Evolutionary conservation across 2,888 invertebrate species (phyloP).

Genomic region (Lamproptera curius): DNA sequence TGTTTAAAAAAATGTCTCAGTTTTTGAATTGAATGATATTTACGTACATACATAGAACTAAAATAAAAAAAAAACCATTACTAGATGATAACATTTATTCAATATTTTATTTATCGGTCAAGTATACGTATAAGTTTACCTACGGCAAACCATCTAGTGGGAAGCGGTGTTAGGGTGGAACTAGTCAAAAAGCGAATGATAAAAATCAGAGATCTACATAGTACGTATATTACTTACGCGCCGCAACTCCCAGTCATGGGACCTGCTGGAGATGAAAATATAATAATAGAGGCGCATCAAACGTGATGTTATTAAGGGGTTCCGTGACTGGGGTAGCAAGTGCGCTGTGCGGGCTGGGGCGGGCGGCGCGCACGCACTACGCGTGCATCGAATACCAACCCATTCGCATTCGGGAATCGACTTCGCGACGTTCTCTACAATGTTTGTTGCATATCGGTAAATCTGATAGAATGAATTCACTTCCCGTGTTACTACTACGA

Average conservation of each 20-base stretch:
- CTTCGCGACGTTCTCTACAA: conserved; percentile 48
- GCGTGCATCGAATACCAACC: conserved; percentile 61
- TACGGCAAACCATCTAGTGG: too few relatives aligned
- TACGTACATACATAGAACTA: too few relatives aligned
- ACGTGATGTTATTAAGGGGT: conserved; percentile 76
- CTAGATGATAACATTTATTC: too few relatives aligned
- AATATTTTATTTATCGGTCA: too few relatives aligned
- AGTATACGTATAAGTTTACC: too few relatives aligned
- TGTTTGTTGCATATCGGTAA: conserved; percentile 27
- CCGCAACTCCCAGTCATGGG: conserved; percentile 62
- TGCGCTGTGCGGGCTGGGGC: conserved; percentile 27
- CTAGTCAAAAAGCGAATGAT: too few relatives aligned
- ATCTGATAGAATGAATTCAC: conserved; percentile 3
- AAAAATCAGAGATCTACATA: conserved; percentile 44
- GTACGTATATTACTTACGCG: conserved; percentile 43
- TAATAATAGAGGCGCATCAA: conserved; percentile 78
- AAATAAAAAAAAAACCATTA: too few relatives aligned
- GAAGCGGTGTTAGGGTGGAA: too few relatives aligned
- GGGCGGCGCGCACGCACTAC: conserved; percentile 57
- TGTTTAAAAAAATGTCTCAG: too few relatives aligned
- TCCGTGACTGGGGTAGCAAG: conserved; percentile 67
- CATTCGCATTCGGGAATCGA: conserved; percentile 68
- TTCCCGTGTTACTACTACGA: conserved; percentile 3
- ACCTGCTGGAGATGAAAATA: conserved; percentile 73
- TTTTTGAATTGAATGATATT: too few relatives aligned